Evolutionary conservation across 2,797 vertebrate species (phyloP).

Genomic region (Tangara arthus): DNA sequence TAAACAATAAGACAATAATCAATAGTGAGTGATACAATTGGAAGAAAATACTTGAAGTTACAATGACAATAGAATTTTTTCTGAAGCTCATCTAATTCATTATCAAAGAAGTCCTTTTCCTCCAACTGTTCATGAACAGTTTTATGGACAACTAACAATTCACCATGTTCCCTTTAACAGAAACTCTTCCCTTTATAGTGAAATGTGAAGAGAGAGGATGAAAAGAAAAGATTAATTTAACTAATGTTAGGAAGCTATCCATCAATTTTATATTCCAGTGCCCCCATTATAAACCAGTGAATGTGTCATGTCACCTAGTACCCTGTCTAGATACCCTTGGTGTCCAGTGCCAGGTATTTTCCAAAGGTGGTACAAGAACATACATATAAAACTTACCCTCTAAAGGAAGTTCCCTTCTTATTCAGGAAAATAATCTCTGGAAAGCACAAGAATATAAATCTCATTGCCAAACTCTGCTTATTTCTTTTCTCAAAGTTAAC

Average conservation of each 20-base stretch:
- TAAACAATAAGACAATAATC: neutral
- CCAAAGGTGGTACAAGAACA: neutral
- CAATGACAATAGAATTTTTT: slow-evolving; percentile 52
- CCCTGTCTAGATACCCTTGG: neutral
- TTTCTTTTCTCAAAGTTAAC: neutral
- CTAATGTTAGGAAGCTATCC: neutral
- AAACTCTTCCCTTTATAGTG: slow-evolving; percentile 54
- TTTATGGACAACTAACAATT: slow-evolving; percentile 66
- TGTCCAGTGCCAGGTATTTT: neutral
- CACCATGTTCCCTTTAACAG: slow-evolving; percentile 46
- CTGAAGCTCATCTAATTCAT: slow-evolving; percentile 65
- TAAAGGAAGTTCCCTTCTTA: neutral
- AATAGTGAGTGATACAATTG: neutral
- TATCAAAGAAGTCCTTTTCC: slow-evolving; percentile 66
- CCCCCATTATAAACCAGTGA: neutral
- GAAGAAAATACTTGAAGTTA: slow-evolving; percentile 58
- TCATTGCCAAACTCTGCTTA: neutral
- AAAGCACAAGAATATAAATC: neutral
- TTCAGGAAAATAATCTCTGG: neutral
- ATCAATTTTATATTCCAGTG: neutral
- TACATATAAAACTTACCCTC: neutral
- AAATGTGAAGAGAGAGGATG: neutral
- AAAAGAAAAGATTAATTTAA: neutral
- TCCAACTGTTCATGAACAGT: slow-evolving; percentile 65
- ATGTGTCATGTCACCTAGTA: neutral